A percentile compares a stretch with the other conserved stretches of the same genome.
phyloP scores from a whole-genome alignment of 2,113 vertebrate genomes.

The Gallinago media region DNA sequence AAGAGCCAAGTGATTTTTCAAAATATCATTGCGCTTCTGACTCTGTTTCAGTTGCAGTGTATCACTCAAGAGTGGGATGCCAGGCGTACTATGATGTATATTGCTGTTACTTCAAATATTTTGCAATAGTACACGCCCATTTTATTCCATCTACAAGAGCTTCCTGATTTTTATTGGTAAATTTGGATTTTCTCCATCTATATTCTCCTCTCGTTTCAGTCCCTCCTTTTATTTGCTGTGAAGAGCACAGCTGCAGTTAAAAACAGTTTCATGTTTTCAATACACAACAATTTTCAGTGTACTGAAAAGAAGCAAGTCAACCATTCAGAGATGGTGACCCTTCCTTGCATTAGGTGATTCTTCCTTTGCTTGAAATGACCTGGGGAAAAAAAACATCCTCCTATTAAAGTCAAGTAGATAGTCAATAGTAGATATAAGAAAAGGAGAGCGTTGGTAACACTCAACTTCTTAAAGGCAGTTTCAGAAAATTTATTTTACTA shows the following conservation, averaged over 20 bases:
- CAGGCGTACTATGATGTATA: background rate
- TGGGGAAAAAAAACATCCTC: rapidly evolving
- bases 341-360: background rate
- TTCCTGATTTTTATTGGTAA: background rate
- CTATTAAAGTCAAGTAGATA: background rate
- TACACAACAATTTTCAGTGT: background rate
- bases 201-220: background rate
- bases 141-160: background rate
- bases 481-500: background rate
- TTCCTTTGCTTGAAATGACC: background rate
- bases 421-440: background rate
- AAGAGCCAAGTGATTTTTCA: background rate
- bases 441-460: background rate
- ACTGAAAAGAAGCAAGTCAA: background rate
- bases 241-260: background rate
- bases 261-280: background rate
- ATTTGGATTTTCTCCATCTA: background rate
- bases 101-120: background rate
- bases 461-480: background rate
- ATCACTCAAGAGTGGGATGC: background rate
- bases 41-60: background rate
- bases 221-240: background rate
- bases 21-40: background rate
- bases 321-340: background rate
- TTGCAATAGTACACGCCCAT: background rate